Evolutionary conservation across 2,113 vertebrate species (phyloP), one percentile per base, ranked within the genome.

Genomic region (Corydoras sp.): DNA sequence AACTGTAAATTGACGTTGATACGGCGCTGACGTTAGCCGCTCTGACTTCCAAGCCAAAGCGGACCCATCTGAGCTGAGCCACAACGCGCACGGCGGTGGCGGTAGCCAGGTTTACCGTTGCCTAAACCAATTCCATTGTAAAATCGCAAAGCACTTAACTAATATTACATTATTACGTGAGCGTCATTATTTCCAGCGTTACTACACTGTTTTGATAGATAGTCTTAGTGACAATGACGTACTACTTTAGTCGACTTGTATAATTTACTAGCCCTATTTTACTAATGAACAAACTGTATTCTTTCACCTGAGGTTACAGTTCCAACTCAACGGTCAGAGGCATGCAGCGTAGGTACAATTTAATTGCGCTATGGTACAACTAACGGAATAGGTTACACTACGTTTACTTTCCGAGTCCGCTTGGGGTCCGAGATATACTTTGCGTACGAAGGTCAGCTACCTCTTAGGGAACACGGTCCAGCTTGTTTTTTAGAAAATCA

Each of bases 101-200:
- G 49, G 35, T n/a, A 51, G 3, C 50, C 30, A 54, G 18, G 9
- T 75, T 80, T 76, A 53, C 43, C 62, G 82, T 86, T 84, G 85
- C 85, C 88, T 81, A 81, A 87, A 81, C 80, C 68, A 81, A 82
- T 85, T 83, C 81, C 79, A 81, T 79, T 71, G 71, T 65, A 83
- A 85, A 73, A 82, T 85, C 79, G 60, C 84, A 81, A 81, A 87
- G 83, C 85, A 89, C 85, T 87, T 86, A 84, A 55, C 81, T 79
- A 77, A 81, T 79, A 83, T 10, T 53, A 14, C 13, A 53, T 53
- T 14, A 53, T 12, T 68, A 76, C 51, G 72, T 73, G 75, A 71
- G 81, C 30, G 50, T 11, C 70, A 74, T 84, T 67, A 68, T 64
- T 81, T 80, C 67, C 76, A 74, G 59, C 74, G 62, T 72, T 50